Evolutionary conservation across 2,797 vertebrate genomes (phyloP).

Genomic region (Enteromius mattozi): DNA sequence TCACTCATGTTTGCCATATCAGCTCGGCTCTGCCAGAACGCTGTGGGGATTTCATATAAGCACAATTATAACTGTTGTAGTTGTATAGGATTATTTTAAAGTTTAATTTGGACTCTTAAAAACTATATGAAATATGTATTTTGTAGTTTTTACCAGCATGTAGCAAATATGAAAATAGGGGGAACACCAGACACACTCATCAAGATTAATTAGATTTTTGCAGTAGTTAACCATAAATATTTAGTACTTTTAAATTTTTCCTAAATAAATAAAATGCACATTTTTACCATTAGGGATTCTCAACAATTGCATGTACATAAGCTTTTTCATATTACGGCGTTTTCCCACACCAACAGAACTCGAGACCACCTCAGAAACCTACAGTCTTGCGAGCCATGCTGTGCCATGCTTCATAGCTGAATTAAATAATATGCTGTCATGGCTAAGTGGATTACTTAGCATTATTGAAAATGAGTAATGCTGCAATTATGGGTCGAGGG

Average conservation of each 20-base stretch:
- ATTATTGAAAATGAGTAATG: slow-evolving; percentile 74
- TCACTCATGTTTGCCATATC: not conserved
- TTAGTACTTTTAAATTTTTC: not conserved
- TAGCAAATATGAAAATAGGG: not conserved
- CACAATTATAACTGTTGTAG: not conserved
- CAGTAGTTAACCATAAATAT: not conserved
- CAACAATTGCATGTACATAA: not conserved
- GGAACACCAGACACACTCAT: not conserved
- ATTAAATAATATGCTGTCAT: slow-evolving; percentile 66
- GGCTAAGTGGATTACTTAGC: slow-evolving; percentile 73
- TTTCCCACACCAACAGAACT: not conserved
- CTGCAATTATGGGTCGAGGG: slow-evolving; percentile 68
- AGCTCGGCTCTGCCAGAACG: not conserved
- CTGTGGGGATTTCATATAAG: not conserved
- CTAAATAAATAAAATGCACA: not conserved
- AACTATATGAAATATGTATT: too few relatives aligned
- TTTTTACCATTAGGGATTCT: not conserved
- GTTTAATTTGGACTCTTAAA: not conserved
- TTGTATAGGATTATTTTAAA: not conserved
- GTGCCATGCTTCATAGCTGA: slow-evolving; percentile 60
- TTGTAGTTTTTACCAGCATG: not conserved
- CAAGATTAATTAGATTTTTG: not conserved
- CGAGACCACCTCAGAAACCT: slow-evolving; percentile 28
- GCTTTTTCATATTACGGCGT: not conserved
- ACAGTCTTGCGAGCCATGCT: not conserved